A percentile compares a stretch with the other conserved stretches of the same genome.
Evolutionary conservation across 2,888 invertebrate genomes (phyloP).

Genomic region (Hypomecis atomaria): DNA sequence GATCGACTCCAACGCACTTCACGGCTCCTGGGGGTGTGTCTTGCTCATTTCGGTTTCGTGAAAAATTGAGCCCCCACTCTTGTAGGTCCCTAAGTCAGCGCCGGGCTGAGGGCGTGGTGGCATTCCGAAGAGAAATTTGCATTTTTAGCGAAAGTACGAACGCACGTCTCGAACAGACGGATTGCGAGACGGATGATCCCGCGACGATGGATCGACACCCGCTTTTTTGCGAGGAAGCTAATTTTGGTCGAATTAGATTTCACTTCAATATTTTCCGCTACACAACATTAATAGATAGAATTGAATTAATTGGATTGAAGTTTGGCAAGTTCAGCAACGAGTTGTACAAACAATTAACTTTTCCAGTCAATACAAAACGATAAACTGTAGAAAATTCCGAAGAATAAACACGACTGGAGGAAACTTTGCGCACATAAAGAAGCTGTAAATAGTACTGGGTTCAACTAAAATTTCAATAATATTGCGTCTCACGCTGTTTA

Average conservation of each 20-base stretch:
- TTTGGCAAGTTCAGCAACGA: conserved; percentile 3
- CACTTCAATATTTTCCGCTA: conserved; percentile 14
- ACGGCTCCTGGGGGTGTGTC: conserved; percentile 72
- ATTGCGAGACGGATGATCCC: conserved; percentile 77
- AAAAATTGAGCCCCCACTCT: conserved; percentile 74
- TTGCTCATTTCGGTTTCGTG: conserved; percentile 76
- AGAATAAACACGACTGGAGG: conserved; percentile 38
- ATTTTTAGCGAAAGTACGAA: conserved; percentile 81
- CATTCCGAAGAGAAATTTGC: conserved; percentile 77
- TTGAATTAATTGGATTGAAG: background rate
- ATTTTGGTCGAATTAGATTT: conserved; percentile 29
- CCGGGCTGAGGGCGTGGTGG: conserved; percentile 73
- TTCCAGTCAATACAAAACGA: conserved; percentile 36
- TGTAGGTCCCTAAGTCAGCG: conserved; percentile 62
- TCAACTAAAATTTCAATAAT: conserved; percentile 73
- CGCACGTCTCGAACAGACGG: conserved; percentile 77
- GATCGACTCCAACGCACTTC: conserved; percentile 55
- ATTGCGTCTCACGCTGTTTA: conserved; percentile 79
- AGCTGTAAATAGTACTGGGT: conserved; percentile 47
- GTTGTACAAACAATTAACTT: conserved; percentile 20
- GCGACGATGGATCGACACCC: conserved; percentile 57
- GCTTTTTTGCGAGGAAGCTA: conserved; percentile 35
- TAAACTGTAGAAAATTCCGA: conserved; percentile 40
- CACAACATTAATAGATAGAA: background rate
- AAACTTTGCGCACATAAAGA: conserved; percentile 44